phyloP scores from a whole-genome alignment of 2,797 vertebrate genomes.

The Ispidina lecontei region DNA sequence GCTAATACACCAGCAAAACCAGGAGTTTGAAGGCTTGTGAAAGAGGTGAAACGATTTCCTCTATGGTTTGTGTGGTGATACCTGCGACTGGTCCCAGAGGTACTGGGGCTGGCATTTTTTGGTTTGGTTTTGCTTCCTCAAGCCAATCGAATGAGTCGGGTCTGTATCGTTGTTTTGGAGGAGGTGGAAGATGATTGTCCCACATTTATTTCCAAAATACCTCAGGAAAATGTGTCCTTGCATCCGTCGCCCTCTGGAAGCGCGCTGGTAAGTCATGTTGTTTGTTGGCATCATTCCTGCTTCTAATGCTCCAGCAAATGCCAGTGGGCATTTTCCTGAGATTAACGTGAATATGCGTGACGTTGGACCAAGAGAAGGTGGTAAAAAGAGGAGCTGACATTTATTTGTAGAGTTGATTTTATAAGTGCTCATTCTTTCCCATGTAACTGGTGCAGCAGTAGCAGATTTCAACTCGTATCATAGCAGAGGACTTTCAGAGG shows the following conservation, averaged over 20 bases:
- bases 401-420: neutral
- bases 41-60: slow-evolving; percentile 69
- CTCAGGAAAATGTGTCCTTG: slow-evolving; percentile 79
- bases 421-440: neutral
- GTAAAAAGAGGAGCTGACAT: neutral
- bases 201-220: slow-evolving; percentile 83
- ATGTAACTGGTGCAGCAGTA: neutral
- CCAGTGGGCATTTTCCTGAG: neutral
- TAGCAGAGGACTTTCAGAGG: neutral
- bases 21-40: slow-evolving; percentile 60
- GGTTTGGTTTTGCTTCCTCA: slow-evolving; percentile 52
- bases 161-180: slow-evolving; percentile 99
- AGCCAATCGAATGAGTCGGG: slow-evolving; percentile 93
- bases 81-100: slow-evolving; percentile 55
- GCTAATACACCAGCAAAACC: neutral
- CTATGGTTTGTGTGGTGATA: slow-evolving; percentile 29
- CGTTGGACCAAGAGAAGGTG: neutral
- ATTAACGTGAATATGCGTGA: neutral
- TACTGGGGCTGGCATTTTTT: slow-evolving; percentile 40
- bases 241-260: slow-evolving; percentile 73
- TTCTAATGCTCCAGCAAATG: neutral
- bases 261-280: slow-evolving; percentile 83
- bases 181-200: slow-evolving; percentile 96
- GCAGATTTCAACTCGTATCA: neutral
- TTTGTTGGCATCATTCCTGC: slow-evolving; percentile 56